phyloP scores from a whole-genome alignment of 1,140 invertebrate genomes.

The Aphelenchoides avenae region DNA sequence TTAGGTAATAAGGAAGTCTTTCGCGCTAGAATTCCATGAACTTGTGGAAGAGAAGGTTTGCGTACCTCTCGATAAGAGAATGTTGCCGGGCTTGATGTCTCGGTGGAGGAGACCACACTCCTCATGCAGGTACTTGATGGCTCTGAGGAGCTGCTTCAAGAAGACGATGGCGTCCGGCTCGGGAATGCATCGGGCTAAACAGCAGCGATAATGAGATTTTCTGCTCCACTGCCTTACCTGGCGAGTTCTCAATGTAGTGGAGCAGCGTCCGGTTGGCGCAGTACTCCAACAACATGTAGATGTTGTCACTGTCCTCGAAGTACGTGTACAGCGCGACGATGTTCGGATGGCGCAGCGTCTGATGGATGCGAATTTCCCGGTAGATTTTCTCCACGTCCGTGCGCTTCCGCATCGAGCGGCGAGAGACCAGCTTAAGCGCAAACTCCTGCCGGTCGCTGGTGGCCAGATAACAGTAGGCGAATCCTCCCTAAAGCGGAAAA shows the following conservation, averaged over 20 bases:
- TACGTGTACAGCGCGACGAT: constrained; percentile 31
- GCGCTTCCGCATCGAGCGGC: constrained; percentile 8
- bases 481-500: constrained; percentile 32
- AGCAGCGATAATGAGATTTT: background rate
- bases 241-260: constrained; percentile 29
- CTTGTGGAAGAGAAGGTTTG: too few species aligned
- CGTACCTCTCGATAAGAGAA: constrained; percentile 26
- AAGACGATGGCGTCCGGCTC: constrained; percentile 37
- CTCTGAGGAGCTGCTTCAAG: constrained; percentile 30
- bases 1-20: too few species aligned
- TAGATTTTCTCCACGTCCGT: constrained; percentile 32
- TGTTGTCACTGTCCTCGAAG: constrained; percentile 39
- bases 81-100: constrained; percentile 25
- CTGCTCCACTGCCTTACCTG: constrained; percentile 11
- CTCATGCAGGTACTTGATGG: constrained; percentile 33
- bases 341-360: constrained; percentile 39
- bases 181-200: constrained; percentile 26
- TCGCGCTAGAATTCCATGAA: too few species aligned
- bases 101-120: constrained; percentile 34
- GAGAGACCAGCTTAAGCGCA: constrained; percentile 34
- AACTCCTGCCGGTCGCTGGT: constrained; percentile 31
- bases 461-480: constrained; percentile 40
- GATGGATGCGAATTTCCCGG: constrained; percentile 33
- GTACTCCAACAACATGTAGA: constrained; percentile 39
- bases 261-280: constrained; percentile 35